Percentiles rank a stretch among this genome's conserved stretches.
Conservation (phyloP, 2,888 invertebrate species). For the Sesamia inferens region DNA sequence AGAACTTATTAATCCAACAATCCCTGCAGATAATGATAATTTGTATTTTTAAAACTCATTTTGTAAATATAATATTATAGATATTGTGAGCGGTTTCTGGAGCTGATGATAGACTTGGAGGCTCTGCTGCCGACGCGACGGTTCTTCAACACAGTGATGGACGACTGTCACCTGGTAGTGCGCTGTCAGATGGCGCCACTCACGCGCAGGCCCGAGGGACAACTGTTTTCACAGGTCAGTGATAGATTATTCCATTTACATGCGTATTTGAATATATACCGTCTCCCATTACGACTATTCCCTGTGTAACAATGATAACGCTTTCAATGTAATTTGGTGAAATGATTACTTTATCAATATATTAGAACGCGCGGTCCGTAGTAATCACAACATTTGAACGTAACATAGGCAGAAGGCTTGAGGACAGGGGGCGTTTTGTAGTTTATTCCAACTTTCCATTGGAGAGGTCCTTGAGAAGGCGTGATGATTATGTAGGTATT, state of each 20-base stretch:
- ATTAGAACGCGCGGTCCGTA: not conserved
- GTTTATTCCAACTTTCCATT: not conserved
- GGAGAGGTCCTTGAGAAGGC: not conserved
- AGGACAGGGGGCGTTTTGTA: not conserved
- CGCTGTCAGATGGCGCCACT: conserved; percentile 95
- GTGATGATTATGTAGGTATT: not conserved
- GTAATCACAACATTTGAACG: not conserved
- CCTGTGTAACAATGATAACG: not conserved
- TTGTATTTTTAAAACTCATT: not conserved
- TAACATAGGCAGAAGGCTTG: not conserved
- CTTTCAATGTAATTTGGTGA: not conserved
- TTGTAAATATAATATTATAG: conserved; percentile 68
- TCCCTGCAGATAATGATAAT: not conserved
- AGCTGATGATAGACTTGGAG: conserved; percentile 98
- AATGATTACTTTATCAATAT: not conserved
- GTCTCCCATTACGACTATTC: not conserved
- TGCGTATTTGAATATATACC: not conserved
- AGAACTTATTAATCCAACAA: not conserved
- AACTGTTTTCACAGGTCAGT: conserved; percentile 97
- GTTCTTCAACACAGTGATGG: conserved; percentile 98
- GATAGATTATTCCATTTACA: not conserved
- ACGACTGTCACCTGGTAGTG: conserved; percentile 98
- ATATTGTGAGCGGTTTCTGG: conserved; percentile 98
- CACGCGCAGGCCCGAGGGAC: conserved; percentile 94
- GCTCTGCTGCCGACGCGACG: conserved; percentile 98